phyloP scores from a whole-genome alignment of 2,888 invertebrate species.

The Drosophila paramelanica region DNA sequence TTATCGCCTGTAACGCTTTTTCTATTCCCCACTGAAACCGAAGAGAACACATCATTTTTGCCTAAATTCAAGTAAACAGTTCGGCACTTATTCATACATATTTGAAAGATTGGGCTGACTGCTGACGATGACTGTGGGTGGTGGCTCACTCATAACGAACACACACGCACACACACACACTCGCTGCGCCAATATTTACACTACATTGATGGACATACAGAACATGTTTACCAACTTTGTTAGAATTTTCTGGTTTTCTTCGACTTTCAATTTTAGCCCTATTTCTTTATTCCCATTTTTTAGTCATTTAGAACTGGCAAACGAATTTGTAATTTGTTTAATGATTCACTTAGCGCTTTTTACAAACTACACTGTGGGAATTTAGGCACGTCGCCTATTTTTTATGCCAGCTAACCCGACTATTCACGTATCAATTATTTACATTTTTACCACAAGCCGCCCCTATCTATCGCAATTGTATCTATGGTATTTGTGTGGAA shows the following conservation, averaged over 20 bases:
- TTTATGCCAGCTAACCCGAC: slow-evolving; percentile 20
- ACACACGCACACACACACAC: background rate
- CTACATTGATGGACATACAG: slow-evolving; percentile 68
- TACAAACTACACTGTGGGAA: slow-evolving; percentile 66
- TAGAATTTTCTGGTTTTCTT: slow-evolving; percentile 32
- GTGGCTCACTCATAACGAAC: slow-evolving; percentile 15
- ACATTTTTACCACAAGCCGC: slow-evolving; percentile 11
- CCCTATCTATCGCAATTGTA: slow-evolving; percentile 25
- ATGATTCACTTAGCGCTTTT: slow-evolving; percentile 68
- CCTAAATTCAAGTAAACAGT: slow-evolving; percentile 6
- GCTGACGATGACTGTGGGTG: slow-evolving; percentile 47
- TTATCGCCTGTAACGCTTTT: slow-evolving; percentile 6
- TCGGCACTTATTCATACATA: slow-evolving; percentile 30
- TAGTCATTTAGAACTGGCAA: slow-evolving; percentile 74
- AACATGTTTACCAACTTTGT: slow-evolving; percentile 68
- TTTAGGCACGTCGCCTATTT: slow-evolving; percentile 2
- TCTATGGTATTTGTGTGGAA: slow-evolving; percentile 30
- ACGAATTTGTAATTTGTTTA: slow-evolving; percentile 79
- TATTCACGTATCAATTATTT: background rate
- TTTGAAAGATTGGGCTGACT: slow-evolving; percentile 9
- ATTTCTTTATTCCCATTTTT: slow-evolving; percentile 39
- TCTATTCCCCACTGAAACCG: background rate
- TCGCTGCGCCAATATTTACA: slow-evolving; percentile 73
- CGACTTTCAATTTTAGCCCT: slow-evolving; percentile 23
- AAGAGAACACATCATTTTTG: slow-evolving; percentile 20